Conservation (phyloP, 2,113 vertebrate species). For the Mola mola region DNA sequence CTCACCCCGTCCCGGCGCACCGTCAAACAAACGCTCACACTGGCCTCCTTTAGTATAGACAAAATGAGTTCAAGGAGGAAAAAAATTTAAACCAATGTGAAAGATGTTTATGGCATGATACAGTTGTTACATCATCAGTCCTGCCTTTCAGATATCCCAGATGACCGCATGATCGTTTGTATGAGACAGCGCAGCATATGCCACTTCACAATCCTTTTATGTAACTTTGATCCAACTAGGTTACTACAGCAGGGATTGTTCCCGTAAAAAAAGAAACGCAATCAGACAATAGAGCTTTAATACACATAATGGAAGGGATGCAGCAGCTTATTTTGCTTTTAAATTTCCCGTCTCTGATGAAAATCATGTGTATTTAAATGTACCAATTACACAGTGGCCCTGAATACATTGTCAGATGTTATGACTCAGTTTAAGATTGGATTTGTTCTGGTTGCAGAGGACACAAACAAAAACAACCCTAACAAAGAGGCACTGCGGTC, state of each 20-base stretch:
- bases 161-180: slow-evolving; percentile 19
- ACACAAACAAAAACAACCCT: background rate
- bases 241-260: slow-evolving; percentile 34
- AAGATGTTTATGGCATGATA: too few relatives aligned
- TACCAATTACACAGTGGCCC: background rate
- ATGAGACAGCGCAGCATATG: slow-evolving; percentile 35
- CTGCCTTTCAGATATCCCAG: too few relatives aligned
- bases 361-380: slow-evolving; percentile 19
- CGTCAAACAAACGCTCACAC: too few relatives aligned
- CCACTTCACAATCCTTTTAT: slow-evolving; percentile 54
- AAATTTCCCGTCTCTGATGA: slow-evolving; percentile 18
- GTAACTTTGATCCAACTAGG: slow-evolving; percentile 50
- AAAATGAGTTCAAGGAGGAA: too few relatives aligned
- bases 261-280: slow-evolving; percentile 10
- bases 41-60: too few relatives aligned
- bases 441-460: background rate
- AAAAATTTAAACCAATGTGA: too few relatives aligned
- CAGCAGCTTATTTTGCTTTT: slow-evolving; percentile 37
- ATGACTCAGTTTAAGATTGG: background rate
- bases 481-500: slow-evolving; percentile 17
- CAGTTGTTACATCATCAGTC: too few relatives aligned
- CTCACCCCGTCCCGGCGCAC: slow-evolving; percentile 20
- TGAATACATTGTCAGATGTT: slow-evolving; percentile 5
- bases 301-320: slow-evolving; percentile 6
- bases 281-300: slow-evolving; percentile 2